Evolutionary conservation across 1,140 invertebrate genomes (phyloP), one percentile per base, ranked within the genome.

Genomic region (Euglossa dilemma): DNA sequence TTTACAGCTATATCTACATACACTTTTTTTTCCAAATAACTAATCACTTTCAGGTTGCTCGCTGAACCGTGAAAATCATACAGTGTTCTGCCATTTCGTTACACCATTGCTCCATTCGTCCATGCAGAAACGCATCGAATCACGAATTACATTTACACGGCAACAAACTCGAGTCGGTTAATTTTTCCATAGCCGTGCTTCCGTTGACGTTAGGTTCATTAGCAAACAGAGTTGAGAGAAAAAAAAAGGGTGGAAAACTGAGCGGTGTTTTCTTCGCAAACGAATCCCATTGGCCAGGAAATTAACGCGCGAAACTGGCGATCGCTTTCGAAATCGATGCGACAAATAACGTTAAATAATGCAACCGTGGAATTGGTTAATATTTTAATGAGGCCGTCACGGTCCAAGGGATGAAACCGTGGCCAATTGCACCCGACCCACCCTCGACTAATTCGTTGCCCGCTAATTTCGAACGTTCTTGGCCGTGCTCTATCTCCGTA

Each of bases 391-490:
- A 77, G 50, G 43, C 14, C 23, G n/a, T n/a, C 23, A 25, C 23
- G 14, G 14, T 45, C 14, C 23, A 43, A 61, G 14, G n/a, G 20
- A 16, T 43, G 54, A 11, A 73, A 14, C 6, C 36, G 28, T 14
- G 57, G 16, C 20, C 25, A 77, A 16, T 52, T 43, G 6, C 23
- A 45, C 28, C 18, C 50, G 14, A 18, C 11, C 52, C 54, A 8
- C 63, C 56, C 56, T 18, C 8, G 52, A 69, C 23, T 56, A 63
- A 56, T 78, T 78, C 63, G 50, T 54, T 28, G 50, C 36, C 50
- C 12, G 63, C 63, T 77, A 56, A 77, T 64, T 77, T 56, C 63
- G 75, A 77, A 77, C 47, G 61, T 67, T 77, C 63, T 69, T 47
- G 23, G 14, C 20, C 61, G 74, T 66, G 74, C 56, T 67, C 75